Base-by-base conservation (phyloP, 1,140 invertebrate species). In the Pygmarrhopalites habei region DNA sequence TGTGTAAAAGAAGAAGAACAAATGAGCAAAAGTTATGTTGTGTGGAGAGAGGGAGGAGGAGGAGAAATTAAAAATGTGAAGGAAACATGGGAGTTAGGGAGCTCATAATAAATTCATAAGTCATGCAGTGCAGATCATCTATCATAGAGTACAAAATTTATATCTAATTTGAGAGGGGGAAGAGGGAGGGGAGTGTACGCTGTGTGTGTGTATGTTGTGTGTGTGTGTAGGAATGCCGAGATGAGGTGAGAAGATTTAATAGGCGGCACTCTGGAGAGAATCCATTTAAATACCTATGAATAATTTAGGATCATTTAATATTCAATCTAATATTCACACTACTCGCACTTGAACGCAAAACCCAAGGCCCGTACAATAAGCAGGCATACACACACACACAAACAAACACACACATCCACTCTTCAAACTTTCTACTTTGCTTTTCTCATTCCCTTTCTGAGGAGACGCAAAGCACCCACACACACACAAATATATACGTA, bases 241-340 rank as follows among this genome's bases (percentile, higher is more conserved):
- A 65, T 43, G 64, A 66, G 64, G 64, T 66, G 64, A 61, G 60
- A 66, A 66, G 60, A 66, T 62, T 62, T 66, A 66, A 62, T 66
- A 62, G 59, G 41, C 35, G 21, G 17, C 58, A 39, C 64, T n/a
- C 12, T 7, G 15, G 28, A 19, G 64, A 60, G 64, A 66, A 58
- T 62, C 64, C 60, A 66, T 66, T 66, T 66, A 66, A 66, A 66
- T 66, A 62, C 64, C 46, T 66, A 66, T 66, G 64, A 66, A 66
- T 62, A 66, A 62, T 66, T 66, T 53, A 66, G 39, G 44, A 61
- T 51, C 59, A 62, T 65, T 65, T 65, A 61, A 49, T 65, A 61
- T 61, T 65, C 64, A 65, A 60, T 60, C 59, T 65, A 63, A 63
- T 63, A 63, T 63, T 63, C 62, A 63, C 43, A 51, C 52, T 60